phyloP scores from a whole-genome alignment of 1,140 invertebrate genomes.

The Ostrea denselamellosa region DNA sequence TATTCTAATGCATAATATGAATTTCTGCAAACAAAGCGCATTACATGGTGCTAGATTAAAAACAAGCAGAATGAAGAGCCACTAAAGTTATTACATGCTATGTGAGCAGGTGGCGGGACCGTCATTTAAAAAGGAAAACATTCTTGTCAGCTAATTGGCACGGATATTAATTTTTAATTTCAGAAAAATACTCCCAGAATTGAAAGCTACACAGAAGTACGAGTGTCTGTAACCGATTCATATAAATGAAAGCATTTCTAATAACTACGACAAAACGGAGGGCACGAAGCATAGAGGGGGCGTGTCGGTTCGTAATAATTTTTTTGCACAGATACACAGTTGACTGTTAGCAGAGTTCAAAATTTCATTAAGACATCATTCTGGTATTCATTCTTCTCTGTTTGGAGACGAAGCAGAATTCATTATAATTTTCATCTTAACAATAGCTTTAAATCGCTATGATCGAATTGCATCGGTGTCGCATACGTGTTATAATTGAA shows the following conservation, averaged over 20 bases:
- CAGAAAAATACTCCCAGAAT: constrained; percentile 14
- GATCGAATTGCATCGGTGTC: constrained; percentile 28
- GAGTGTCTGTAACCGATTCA: constrained; percentile 5
- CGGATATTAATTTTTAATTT: constrained; percentile 37
- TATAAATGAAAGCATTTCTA: constrained; percentile 28
- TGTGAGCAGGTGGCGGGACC: constrained; percentile 18
- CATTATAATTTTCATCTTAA: constrained; percentile 17
- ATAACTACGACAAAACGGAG: background rate
- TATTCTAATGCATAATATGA: no score
- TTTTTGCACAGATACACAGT: constrained; percentile 22
- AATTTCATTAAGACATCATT: constrained; percentile 39
- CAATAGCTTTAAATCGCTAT: constrained; percentile 24
- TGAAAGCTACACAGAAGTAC: constrained; percentile 28
- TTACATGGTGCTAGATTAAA: no score
- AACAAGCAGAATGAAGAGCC: no score
- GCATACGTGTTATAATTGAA: constrained; percentile 25
- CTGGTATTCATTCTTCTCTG: constrained; percentile 13
- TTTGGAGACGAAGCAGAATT: constrained; percentile 26
- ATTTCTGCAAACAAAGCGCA: no score
- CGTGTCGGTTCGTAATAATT: background rate
- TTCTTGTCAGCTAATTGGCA: constrained; percentile 18
- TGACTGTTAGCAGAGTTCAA: constrained; percentile 13
- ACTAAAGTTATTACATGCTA: background rate
- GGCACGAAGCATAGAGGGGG: constrained; percentile 25
- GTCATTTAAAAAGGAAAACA: constrained; percentile 11